These are phyloP conservation scores for Rousettus madagascariensis DNA, from an alignment of 2,797 vertebrate species.

Conservation along the genomic window DNA sequence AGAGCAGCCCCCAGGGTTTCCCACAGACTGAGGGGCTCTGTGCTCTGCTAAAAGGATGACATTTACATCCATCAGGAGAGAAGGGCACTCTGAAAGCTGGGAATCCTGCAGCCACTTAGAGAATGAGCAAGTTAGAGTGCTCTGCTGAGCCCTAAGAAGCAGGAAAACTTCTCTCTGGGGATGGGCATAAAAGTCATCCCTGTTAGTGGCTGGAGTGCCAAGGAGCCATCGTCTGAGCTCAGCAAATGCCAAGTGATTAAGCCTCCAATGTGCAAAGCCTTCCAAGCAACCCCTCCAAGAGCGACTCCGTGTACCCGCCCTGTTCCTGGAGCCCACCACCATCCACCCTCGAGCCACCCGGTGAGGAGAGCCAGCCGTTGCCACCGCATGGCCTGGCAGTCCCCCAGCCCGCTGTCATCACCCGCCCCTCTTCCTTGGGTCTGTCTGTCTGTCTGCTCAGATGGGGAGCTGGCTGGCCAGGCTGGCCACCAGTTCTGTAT, in stretches of 20 bases:
- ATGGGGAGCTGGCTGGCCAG: slow-evolving; percentile 59
- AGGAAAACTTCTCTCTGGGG: slow-evolving; percentile 26
- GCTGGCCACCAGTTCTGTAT: slow-evolving; percentile 63
- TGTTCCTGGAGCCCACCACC: slow-evolving; percentile 4
- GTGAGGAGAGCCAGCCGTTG: background rate
- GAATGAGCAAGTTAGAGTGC: background rate
- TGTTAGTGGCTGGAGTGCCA: slow-evolving; percentile 47
- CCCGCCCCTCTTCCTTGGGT: slow-evolving; percentile 53
- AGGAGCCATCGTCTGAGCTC: slow-evolving; percentile 28
- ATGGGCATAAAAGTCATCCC: slow-evolving; percentile 32
- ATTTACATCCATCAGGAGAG: slow-evolving; percentile 40
- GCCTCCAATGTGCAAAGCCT: slow-evolving; percentile 5
- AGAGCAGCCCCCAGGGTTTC: slow-evolving; percentile 38
- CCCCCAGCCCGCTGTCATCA: slow-evolving; percentile 19
- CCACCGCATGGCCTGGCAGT: background rate
- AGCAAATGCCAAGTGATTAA: slow-evolving; percentile 35
- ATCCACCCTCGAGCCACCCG: slow-evolving; percentile 32
- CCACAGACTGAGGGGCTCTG: background rate
- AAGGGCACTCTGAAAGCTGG: slow-evolving; percentile 28
- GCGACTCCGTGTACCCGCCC: background rate
- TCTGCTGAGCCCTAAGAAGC: slow-evolving; percentile 24
- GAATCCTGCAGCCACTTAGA: slow-evolving; percentile 15
- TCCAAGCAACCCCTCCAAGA: background rate
- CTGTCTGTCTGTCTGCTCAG: slow-evolving; percentile 74
- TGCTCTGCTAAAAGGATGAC: slow-evolving; percentile 34